A percentile compares a stretch with the other conserved stretches of the same genome.
Conservation (phyloP, 2,797 vertebrate species). For the Sebastes itinus region DNA sequence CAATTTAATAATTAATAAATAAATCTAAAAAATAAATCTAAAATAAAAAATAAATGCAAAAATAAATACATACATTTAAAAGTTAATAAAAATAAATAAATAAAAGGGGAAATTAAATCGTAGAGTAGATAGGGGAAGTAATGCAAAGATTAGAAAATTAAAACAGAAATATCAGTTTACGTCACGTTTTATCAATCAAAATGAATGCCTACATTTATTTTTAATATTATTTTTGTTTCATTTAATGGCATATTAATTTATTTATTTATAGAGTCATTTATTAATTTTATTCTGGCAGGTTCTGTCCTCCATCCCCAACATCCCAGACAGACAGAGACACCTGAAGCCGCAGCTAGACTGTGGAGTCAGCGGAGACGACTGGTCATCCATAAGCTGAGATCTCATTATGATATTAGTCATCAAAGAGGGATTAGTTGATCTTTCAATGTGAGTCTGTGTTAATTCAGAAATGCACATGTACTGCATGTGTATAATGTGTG, state of each 20-base stretch:
- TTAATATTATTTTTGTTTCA: not conserved
- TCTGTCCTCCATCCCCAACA: not conserved
- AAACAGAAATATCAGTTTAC: not conserved
- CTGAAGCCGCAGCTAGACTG: constrained; percentile 42
- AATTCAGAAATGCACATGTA: not conserved
- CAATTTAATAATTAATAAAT: not conserved
- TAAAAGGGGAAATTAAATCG: not conserved
- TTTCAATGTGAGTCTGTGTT: constrained; percentile 19
- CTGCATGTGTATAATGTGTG: not conserved
- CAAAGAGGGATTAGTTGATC: constrained; percentile 40
- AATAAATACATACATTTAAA: not conserved
- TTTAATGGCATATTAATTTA: not conserved
- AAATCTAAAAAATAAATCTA: no score
- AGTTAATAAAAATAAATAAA: not conserved
- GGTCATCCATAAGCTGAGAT: constrained; percentile 34
- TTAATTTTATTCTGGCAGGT: not conserved
- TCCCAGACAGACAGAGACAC: constrained; percentile 17
- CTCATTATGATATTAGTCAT: constrained; percentile 57
- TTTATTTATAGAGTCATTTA: not conserved
- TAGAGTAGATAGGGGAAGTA: not conserved
- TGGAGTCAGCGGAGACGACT: constrained; percentile 40
- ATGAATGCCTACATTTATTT: not conserved
- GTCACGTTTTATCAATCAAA: not conserved
- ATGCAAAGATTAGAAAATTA: not conserved
- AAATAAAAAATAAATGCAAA: no score